These are phyloP conservation scores for Gobius niger DNA, from an alignment of 2,113 vertebrate genomes.

Conservation along the genomic window DNA sequence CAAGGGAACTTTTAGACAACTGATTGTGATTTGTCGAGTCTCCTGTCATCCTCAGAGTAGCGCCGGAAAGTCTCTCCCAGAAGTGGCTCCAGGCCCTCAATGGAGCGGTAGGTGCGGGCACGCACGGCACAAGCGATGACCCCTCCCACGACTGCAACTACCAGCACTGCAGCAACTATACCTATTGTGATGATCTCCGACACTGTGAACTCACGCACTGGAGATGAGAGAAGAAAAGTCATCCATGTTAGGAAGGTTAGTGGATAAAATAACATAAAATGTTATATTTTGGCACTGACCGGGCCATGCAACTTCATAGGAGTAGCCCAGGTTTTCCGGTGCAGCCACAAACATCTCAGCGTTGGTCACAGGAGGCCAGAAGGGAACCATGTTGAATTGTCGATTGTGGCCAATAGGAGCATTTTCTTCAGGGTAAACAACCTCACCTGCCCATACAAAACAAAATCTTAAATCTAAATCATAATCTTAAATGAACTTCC, in stretches of 20 bases:
- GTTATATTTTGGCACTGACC: slow-evolving; percentile 70
- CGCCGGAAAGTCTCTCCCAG: slow-evolving; percentile 84
- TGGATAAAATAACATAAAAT: not conserved
- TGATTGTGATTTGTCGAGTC: slow-evolving; percentile 80
- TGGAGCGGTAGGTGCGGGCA: slow-evolving; percentile 66
- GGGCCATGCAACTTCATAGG: slow-evolving; percentile 93
- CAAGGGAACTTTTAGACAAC: slow-evolving; percentile 67
- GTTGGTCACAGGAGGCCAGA: slow-evolving; percentile 94
- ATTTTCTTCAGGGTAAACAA: slow-evolving; percentile 87
- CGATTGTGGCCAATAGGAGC: slow-evolving; percentile 95
- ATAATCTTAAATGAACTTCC: no score
- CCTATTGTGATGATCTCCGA: slow-evolving; percentile 89
- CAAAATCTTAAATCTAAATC: no score
- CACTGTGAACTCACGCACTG: slow-evolving; percentile 79
- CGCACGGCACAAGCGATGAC: slow-evolving; percentile 77
- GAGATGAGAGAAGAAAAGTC: not conserved
- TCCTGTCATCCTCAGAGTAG: slow-evolving; percentile 85
- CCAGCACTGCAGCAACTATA: slow-evolving; percentile 82
- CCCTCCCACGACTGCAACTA: slow-evolving; percentile 80
- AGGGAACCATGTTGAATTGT: slow-evolving; percentile 95
- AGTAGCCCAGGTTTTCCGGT: slow-evolving; percentile 88
- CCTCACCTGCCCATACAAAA: slow-evolving; percentile 71
- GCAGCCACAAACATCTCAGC: slow-evolving; percentile 93
- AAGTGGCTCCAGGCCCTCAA: slow-evolving; percentile 85
- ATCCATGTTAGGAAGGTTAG: not conserved